phyloP scores from a whole-genome alignment of 2,888 invertebrate genomes.

The Amphipoea oculea region DNA sequence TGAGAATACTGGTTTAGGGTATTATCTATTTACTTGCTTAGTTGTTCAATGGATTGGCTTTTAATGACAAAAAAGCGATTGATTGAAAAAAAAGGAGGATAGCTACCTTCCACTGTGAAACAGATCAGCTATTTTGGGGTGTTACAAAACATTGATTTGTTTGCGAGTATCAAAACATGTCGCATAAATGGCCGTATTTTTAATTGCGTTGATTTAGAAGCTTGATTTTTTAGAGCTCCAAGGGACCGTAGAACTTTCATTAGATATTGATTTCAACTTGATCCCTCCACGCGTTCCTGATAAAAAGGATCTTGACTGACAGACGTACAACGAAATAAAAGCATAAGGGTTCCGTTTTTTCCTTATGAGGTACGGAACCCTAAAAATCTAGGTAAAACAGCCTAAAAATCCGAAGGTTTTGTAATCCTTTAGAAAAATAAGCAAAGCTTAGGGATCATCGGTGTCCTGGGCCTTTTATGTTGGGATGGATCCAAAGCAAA shows the following conservation, averaged over 20 bases:
- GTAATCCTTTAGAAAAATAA: background rate
- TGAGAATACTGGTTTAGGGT: conserved; percentile 67
- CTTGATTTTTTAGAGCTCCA: background rate
- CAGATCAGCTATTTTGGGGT: background rate
- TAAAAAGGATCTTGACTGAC: background rate
- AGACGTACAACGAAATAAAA: background rate
- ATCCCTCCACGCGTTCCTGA: background rate
- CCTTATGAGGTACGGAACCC: too few species aligned
- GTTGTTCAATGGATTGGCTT: background rate
- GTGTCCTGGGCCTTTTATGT: background rate
- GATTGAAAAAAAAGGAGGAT: background rate
- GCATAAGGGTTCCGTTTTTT: too few species aligned
- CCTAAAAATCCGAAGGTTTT: too few species aligned
- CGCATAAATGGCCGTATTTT: background rate
- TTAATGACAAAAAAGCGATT: background rate
- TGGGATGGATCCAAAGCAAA: background rate
- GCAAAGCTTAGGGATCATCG: background rate
- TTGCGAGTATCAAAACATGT: background rate
- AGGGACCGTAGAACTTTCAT: background rate
- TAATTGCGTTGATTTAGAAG: background rate
- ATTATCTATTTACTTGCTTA: conserved; percentile 36
- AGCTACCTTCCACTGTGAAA: background rate
- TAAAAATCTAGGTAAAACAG: too few species aligned
- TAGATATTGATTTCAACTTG: background rate
- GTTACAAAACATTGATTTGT: background rate